phyloP scores from a whole-genome alignment of 1,140 invertebrate species.

The Drosophila sp. region DNA sequence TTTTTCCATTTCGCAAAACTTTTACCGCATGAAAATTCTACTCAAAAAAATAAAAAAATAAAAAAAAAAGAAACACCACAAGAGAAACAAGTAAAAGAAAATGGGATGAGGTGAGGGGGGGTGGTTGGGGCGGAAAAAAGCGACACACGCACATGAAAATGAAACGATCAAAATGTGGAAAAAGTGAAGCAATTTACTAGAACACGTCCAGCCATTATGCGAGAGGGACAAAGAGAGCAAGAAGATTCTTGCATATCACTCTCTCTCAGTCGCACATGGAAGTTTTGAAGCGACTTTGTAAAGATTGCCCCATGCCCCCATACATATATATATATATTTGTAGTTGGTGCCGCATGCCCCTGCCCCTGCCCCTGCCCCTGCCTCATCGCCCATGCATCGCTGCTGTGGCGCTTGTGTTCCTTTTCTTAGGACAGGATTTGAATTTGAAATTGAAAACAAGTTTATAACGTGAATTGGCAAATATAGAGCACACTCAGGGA shows the following conservation, averaged over 20 bases:
- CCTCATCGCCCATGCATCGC: background rate
- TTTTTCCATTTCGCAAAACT: conserved; percentile 61
- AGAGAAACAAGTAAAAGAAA: conserved; percentile 3
- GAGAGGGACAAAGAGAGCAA: background rate
- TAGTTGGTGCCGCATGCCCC: background rate
- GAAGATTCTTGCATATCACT: conserved; percentile 3
- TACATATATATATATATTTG: no score
- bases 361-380: background rate
- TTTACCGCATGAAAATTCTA: conserved; percentile 44
- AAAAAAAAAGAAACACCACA: background rate
- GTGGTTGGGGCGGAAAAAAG: background rate
- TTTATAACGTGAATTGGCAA: conserved; percentile 69
- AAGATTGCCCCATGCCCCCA: conserved; percentile 30
- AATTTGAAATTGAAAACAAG: conserved; percentile 72
- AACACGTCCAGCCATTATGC: conserved; percentile 46
- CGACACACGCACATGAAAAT: conserved; percentile 50
- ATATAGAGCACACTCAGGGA: conserved; percentile 39
- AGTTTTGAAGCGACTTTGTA: conserved; percentile 43
- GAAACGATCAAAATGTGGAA: conserved; percentile 60
- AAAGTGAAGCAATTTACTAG: conserved; percentile 58
- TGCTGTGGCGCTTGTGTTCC: background rate
- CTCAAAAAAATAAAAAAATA: conserved; percentile 1
- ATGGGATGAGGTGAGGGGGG: background rate
- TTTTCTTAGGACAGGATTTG: conserved; percentile 48
- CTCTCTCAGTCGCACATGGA: conserved; percentile 15